Evolutionary conservation across 2,113 vertebrate genomes (phyloP), one percentile per base, ranked within the genome.

Genomic region (Chloroceryle aenea): DNA sequence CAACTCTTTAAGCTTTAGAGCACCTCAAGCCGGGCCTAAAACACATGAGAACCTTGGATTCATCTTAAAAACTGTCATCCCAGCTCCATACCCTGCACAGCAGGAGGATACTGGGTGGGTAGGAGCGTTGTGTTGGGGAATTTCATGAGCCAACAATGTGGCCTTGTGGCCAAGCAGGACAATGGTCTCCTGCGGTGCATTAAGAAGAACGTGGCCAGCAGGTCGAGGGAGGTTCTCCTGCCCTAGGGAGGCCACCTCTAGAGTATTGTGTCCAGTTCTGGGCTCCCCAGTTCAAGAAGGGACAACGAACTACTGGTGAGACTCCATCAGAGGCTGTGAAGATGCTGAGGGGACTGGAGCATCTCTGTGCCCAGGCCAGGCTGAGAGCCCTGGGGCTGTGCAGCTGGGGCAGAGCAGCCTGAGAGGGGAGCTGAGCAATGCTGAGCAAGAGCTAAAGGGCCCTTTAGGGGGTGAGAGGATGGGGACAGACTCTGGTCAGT

Each of bases 71-170:
- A 42, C 5, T 16, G 4, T 12, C 59, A 23, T 55, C 47, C 40
- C 79, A 7, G 2, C 47, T 48, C 36, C 78, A 20, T 0, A 0
- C 34, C 15, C 34, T 7, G 18, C 73, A 36, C 32, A 48, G 10
- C 40, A 42, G 48, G 22, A 80, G 61, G 22, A 29, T 14, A 3
- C 22, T 29, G 18, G 4, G 47, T 68, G 34, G 53, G 25, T 7
- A 17, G 52, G 43, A 68, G 10, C 17, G 22, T 23, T 5, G 4
- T 4, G 7, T 42, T 14, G 11, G 38, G 47, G 22, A 83, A 11
- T 34, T 32, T 27, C 11, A 40, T 63, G 36, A 29, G 61, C 27
- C 38, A 42, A 27, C 38, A 30, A 21, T 42, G 36, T 63, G 17
- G 10, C 36, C 58, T 34, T 23, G 34, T 18, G 61, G 26, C 61